Evolutionary conservation across 2,797 vertebrate genomes (phyloP).

Genomic region (Amazona finschi): DNA sequence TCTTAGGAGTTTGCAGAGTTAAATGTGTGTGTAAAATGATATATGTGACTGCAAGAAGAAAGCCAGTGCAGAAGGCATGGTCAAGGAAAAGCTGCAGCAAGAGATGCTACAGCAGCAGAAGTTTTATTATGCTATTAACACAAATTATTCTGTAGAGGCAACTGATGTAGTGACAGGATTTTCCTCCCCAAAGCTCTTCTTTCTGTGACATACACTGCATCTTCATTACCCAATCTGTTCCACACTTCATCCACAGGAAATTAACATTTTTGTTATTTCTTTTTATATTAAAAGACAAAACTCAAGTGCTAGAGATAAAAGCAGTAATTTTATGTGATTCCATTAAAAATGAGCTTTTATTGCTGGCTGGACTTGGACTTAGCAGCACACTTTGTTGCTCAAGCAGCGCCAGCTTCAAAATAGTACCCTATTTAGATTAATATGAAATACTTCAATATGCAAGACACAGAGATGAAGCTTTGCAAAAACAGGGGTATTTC

Average conservation of each 20-base stretch:
- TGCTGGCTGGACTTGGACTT: neutral
- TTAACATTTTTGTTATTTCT: neutral
- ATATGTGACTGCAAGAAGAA: neutral
- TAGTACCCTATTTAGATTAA: rapidly evolving
- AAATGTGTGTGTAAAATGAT: neutral
- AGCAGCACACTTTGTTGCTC: neutral
- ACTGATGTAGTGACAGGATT: neutral
- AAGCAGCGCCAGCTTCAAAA: neutral
- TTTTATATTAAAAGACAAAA: neutral
- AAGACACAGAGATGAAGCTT: neutral
- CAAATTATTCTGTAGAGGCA: neutral
- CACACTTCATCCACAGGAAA: neutral
- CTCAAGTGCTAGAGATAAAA: neutral
- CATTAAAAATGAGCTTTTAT: neutral
- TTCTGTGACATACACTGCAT: neutral
- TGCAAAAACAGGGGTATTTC: neutral
- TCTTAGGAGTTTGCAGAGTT: neutral
- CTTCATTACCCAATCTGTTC: neutral
- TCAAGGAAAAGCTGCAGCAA: neutral
- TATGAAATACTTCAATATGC: neutral
- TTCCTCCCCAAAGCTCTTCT: neutral
- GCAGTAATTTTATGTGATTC: neutral
- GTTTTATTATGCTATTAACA: neutral
- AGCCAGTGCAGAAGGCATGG: neutral
- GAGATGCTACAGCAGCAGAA: neutral